A percentile compares a stretch with the other conserved stretches of the same genome.
Evolutionary conservation across 2,888 invertebrate species (phyloP).

Genomic region (Cheilosia impressa): DNA sequence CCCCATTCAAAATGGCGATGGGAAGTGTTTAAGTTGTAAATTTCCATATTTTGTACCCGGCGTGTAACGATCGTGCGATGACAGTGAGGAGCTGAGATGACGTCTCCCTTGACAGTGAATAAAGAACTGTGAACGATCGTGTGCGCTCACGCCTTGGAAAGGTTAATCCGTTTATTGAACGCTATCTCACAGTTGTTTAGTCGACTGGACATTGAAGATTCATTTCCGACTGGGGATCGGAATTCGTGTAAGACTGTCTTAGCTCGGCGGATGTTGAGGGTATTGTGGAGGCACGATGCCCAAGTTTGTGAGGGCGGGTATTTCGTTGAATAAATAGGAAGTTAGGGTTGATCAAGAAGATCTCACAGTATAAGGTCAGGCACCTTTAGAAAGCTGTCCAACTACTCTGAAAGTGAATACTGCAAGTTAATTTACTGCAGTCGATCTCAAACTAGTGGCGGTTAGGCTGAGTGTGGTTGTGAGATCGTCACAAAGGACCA

Average conservation of each 20-base stretch:
- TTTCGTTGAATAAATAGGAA: too few relatives aligned
- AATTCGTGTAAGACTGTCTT: constrained; percentile 5
- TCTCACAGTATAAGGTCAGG: too few relatives aligned
- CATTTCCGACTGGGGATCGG: constrained; percentile 45
- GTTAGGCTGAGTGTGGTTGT: too few relatives aligned
- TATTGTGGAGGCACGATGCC: constrained; percentile 25
- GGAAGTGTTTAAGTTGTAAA: constrained; percentile 53
- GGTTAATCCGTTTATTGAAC: constrained; percentile 67
- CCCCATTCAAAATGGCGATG: constrained; percentile 49
- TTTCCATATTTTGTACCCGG: constrained; percentile 57
- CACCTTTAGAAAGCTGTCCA: too few relatives aligned
- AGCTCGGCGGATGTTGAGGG: constrained; percentile 49
- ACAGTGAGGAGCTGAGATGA: constrained; percentile 45
- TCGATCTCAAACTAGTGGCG: too few relatives aligned
- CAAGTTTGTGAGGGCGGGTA: constrained; percentile 23
- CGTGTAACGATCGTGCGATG: constrained; percentile 7
- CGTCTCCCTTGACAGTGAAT: constrained; percentile 63
- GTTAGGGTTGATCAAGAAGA: too few relatives aligned
- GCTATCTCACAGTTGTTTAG: constrained; percentile 32
- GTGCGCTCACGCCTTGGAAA: constrained; percentile 26
- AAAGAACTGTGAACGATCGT: constrained; percentile 36
- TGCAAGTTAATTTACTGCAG: too few relatives aligned
- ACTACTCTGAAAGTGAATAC: too few relatives aligned
- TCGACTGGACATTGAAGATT: constrained; percentile 37
- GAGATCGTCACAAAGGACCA: too few relatives aligned